A percentile compares a stretch with the other conserved stretches of the same genome.
phyloP scores from a whole-genome alignment of 2,888 invertebrate species.

The Azorinus chamasolen region DNA sequence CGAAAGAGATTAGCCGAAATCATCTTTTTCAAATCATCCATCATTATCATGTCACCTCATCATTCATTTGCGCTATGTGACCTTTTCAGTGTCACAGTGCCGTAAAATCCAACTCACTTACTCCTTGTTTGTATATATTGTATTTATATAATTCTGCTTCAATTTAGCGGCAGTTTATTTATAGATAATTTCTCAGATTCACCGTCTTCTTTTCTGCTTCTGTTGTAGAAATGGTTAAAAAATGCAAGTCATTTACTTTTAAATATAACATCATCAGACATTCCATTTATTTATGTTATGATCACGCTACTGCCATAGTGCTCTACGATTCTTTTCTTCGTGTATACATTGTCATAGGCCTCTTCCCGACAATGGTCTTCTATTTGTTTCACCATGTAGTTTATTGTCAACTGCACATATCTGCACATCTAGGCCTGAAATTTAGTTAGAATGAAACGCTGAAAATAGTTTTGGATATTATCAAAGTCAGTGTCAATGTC shows the following conservation, averaged over 20 bases:
- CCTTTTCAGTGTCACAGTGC: too few species aligned
- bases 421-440: neutral
- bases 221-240: conserved; percentile 40
- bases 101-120: too few species aligned
- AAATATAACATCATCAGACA: conserved; percentile 56
- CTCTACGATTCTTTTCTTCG: conserved; percentile 54
- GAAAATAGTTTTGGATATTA: neutral
- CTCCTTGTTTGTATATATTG: conserved; percentile 10
- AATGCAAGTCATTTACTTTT: conserved; percentile 42
- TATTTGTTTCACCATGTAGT: conserved; percentile 18
- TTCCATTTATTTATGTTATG: conserved; percentile 57
- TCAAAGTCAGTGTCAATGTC: neutral
- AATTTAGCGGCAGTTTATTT: conserved; percentile 60
- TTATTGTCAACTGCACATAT: conserved; percentile 31
- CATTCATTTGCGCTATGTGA: too few species aligned
- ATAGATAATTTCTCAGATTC: conserved; percentile 45
- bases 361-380: conserved; percentile 20
- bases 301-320: conserved; percentile 58
- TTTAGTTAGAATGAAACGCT: neutral
- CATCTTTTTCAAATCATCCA: too few species aligned
- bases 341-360: conserved; percentile 31
- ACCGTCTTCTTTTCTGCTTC: conserved; percentile 12
- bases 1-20: too few species aligned
- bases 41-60: too few species aligned
- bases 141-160: conserved; percentile 62